Evolutionary conservation across 2,888 invertebrate genomes (phyloP), one percentile per base, ranked within the genome.

Genomic region (Balanococcus diminutus): DNA sequence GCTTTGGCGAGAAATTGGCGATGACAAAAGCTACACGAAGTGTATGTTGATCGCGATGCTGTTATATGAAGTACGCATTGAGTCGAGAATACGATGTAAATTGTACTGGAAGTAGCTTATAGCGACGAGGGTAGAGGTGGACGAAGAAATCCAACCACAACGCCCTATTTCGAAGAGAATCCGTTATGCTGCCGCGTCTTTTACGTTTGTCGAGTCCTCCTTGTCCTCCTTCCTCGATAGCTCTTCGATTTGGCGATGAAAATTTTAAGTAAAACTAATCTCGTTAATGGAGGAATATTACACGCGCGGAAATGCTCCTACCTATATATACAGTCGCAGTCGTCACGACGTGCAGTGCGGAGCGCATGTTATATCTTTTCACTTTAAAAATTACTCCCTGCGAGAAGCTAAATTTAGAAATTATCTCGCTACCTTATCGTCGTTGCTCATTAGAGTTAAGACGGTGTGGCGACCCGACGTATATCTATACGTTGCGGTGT

Each of bases 221-320:
- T n/a, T n/a, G n/a, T n/a, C n/a, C n/a, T n/a, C 28, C 11, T 67
- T 67, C 28, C 61, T 22, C 61, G 19, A n/a, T n/a, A n/a, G n/a
- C n/a, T n/a, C n/a, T 3, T 36, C n/a, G 28, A 1, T 67, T 67
- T 8, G 61, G 25, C 61, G 61, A 67, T 67, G 61, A 67, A 67
- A 67, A 67, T 67, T 67, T 67, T 1, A 67, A 67, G 61, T 67
- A 67, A 67, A 67, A 67, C 61, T 67, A 67, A 67, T 67, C 61
- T 67, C 61, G 61, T 67, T 67, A 67, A 67, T 67, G 61, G 61
- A 67, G 25, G 61, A 67, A 67, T 67, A 67, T 67, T 67, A 67
- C 61, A 67, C 61, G 61, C 61, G 61, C 61, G 11, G 25, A 67
- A 67, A 28, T 67, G 28, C 14, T 4, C 8, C 3, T 36, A 36